phyloP scores from a whole-genome alignment of 2,113 vertebrate genomes.

The Suncus etruscus region DNA sequence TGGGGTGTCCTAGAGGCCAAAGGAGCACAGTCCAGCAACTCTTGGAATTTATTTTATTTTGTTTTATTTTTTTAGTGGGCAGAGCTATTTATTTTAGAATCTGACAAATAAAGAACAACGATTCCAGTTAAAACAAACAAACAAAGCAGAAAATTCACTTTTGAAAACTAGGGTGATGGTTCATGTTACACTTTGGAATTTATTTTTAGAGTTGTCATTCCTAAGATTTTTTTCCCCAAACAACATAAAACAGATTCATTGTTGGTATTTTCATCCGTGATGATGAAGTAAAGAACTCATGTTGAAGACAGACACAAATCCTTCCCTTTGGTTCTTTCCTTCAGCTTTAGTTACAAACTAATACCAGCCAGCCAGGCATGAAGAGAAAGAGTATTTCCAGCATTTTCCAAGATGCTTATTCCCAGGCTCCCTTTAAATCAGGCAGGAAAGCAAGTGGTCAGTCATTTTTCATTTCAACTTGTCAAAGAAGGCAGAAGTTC shows the following conservation, averaged over 20 bases:
- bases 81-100: no score
- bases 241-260: neutral
- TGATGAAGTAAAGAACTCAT: no score
- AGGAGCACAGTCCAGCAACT: neutral
- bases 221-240: neutral
- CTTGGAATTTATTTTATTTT: neutral
- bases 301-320: neutral
- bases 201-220: neutral
- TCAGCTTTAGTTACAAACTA: no score
- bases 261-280: neutral
- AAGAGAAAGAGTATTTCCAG: neutral
- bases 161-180: neutral
- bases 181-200: no score
- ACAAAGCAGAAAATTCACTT: no score
- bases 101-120: no score
- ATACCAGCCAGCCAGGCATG: no score
- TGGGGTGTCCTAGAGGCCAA: neutral
- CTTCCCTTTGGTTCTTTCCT: no score
- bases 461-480: no score
- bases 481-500: neutral
- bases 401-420: neutral
- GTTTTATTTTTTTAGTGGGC: no score
- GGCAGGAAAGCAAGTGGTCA: neutral
- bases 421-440: neutral
- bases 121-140: no score